A percentile compares a stretch with the other conserved stretches of the same genome.
Evolutionary conservation across 2,113 vertebrate genomes (phyloP).

Genomic region (Hoplias malabaricus): DNA sequence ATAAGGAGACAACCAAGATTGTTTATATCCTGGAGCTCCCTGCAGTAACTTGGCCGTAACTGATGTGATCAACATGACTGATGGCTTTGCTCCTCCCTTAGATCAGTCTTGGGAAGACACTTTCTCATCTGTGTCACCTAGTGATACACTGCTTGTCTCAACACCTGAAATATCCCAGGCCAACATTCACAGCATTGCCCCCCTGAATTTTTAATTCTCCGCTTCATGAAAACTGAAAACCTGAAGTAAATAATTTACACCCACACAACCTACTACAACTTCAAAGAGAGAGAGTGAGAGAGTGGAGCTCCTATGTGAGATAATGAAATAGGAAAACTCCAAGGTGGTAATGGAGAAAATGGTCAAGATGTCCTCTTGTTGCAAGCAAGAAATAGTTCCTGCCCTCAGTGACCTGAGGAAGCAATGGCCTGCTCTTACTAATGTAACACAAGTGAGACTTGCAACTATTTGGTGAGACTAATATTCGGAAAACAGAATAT

Average conservation of each 20-base stretch:
- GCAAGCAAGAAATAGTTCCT: neutral
- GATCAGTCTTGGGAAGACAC: neutral
- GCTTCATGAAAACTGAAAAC: conserved; percentile 1
- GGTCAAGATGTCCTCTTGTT: neutral
- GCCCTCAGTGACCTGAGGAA: neutral
- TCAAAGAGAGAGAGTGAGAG: conserved; percentile 17
- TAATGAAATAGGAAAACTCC: neutral
- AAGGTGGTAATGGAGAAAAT: conserved; percentile 6
- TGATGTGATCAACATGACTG: neutral
- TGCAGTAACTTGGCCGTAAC: neutral
- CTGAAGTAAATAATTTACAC: neutral
- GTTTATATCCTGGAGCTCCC: too few species aligned
- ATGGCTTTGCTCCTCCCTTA: neutral
- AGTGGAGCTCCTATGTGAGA: neutral
- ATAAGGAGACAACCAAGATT: conserved; percentile 21
- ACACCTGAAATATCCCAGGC: neutral
- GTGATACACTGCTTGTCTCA: neutral
- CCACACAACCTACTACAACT: conserved; percentile 11
- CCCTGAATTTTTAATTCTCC: neutral
- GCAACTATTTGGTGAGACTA: neutral
- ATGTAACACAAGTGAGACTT: neutral
- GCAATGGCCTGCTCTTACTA: neutral
- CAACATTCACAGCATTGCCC: conserved; percentile 5
- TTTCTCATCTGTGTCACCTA: neutral
- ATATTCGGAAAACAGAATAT: too few species aligned